Evolutionary conservation across 2,888 invertebrate species (phyloP).

Genomic region (Epirrita christyi): DNA sequence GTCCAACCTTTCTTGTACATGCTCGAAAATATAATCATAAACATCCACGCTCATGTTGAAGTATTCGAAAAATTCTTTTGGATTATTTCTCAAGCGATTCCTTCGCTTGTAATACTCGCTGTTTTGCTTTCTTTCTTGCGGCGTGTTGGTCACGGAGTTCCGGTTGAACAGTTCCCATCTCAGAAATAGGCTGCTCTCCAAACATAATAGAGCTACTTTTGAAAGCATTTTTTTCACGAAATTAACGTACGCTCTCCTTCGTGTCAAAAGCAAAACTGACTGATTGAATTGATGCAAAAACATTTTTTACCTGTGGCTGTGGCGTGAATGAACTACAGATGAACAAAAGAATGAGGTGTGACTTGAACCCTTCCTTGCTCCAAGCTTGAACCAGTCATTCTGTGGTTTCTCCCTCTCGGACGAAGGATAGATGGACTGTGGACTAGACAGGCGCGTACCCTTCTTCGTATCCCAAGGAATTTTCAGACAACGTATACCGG

Average conservation of each 20-base stretch:
- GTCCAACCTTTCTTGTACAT: constrained; percentile 21
- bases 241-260: not conserved
- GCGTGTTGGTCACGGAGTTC: constrained; percentile 16
- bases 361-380: too few relatives aligned
- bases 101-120: constrained; percentile 20
- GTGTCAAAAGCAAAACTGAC: too few relatives aligned
- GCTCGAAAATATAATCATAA: constrained; percentile 34
- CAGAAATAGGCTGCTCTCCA: constrained; percentile 29
- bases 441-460: too few relatives aligned
- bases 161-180: constrained; percentile 24
- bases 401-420: too few relatives aligned
- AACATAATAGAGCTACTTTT: constrained; percentile 29
- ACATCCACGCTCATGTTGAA: constrained; percentile 26
- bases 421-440: too few relatives aligned
- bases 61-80: constrained; percentile 23
- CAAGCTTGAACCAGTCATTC: too few relatives aligned
- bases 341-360: too few relatives aligned
- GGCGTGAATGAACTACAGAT: too few relatives aligned
- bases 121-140: constrained; percentile 11
- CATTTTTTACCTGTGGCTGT: too few relatives aligned
- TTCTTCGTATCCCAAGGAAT: too few relatives aligned
- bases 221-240: constrained; percentile 29
- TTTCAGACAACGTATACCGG: too few relatives aligned
- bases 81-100: constrained; percentile 16
- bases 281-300: too few relatives aligned